A percentile compares a stretch with the other conserved stretches of the same genome.
Evolutionary conservation across 2,797 vertebrate genomes (phyloP).

Genomic region (Leptatherina wallacei): DNA sequence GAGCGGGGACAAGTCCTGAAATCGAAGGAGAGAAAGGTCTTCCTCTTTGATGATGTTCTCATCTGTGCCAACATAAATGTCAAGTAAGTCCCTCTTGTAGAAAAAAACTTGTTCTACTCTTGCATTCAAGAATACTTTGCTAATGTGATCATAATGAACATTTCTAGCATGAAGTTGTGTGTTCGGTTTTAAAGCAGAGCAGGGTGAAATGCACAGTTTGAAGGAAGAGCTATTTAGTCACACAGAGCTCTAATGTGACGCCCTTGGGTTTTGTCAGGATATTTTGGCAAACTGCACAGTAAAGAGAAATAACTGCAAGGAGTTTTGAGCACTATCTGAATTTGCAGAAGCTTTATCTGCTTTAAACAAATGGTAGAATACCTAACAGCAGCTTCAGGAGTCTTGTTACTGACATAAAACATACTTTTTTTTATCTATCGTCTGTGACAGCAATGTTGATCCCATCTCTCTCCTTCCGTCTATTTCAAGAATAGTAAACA

Average conservation of each 20-base stretch:
- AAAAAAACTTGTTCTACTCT: slow-evolving; percentile 15
- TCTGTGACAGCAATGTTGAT: slow-evolving; percentile 75
- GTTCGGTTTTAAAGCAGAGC: slow-evolving; percentile 20
- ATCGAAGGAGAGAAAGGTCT: slow-evolving; percentile 95
- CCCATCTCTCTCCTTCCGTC: slow-evolving; percentile 53
- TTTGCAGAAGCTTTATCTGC: slow-evolving; percentile 78
- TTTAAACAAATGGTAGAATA: slow-evolving; percentile 77
- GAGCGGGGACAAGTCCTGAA: slow-evolving; percentile 96
- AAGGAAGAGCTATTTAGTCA: slow-evolving; percentile 52
- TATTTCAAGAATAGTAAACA: slow-evolving; percentile 62
- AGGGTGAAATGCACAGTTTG: slow-evolving; percentile 40
- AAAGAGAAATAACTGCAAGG: slow-evolving; percentile 70
- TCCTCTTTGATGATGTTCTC: slow-evolving; percentile 92
- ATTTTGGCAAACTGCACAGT: slow-evolving; percentile 65
- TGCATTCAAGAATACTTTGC: slow-evolving; percentile 32
- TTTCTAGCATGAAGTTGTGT: slow-evolving; percentile 24
- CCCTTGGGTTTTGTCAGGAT: slow-evolving; percentile 56
- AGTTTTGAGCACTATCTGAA: slow-evolving; percentile 64
- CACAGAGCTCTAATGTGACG: slow-evolving; percentile 52
- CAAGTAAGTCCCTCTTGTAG: slow-evolving; percentile 85
- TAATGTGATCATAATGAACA: slow-evolving; percentile 30
- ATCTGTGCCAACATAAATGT: slow-evolving; percentile 96
- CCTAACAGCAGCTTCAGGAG: slow-evolving; percentile 72
- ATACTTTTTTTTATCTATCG: slow-evolving; percentile 74
- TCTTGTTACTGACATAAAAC: slow-evolving; percentile 75